Conservation (phyloP, 37 sponge, comb jelly and placozoan genomes). For the Oscarella lobularis region DNA sequence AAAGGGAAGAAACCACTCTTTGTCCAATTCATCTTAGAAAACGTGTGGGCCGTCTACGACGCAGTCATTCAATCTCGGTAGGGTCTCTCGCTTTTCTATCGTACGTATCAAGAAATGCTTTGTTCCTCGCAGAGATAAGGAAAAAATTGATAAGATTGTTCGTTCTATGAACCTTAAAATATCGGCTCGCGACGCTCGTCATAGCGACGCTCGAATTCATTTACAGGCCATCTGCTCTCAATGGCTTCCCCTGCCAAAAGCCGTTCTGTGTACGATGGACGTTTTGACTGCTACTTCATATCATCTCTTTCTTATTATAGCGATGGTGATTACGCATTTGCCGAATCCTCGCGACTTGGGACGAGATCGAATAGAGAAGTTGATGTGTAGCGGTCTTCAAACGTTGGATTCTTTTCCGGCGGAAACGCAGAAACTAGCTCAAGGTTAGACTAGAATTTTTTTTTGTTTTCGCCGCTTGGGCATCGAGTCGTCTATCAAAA, state of each 20-base stretch:
- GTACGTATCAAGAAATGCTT: neutral
- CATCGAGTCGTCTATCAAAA: too few relatives aligned
- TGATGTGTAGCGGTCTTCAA: slow-evolving; percentile 47
- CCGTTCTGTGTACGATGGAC: slow-evolving; percentile 30
- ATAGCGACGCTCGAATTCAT: slow-evolving; percentile 46
- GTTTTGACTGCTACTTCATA: too few relatives aligned
- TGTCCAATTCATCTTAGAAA: slow-evolving; percentile 91
- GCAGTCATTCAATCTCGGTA: slow-evolving; percentile 48
- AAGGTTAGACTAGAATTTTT: too few relatives aligned
- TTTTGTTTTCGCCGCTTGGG: too few relatives aligned
- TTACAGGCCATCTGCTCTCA: slow-evolving; percentile 77
- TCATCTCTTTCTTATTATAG: slow-evolving; percentile 10
- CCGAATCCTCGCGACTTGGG: slow-evolving; percentile 72
- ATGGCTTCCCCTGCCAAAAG: slow-evolving; percentile 85
- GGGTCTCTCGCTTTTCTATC: too few relatives aligned
- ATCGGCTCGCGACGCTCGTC: slow-evolving; percentile 55
- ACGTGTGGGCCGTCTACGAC: slow-evolving; percentile 92
- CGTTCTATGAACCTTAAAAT: slow-evolving; percentile 58
- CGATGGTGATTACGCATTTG: slow-evolving; percentile 59
- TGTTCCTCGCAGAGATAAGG: slow-evolving; percentile 46
- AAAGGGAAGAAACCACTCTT: slow-evolving; percentile 97
- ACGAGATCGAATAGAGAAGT: slow-evolving; percentile 56
- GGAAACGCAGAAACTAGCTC: slow-evolving; percentile 47
- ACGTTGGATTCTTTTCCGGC: slow-evolving; percentile 57
- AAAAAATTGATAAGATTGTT: slow-evolving; percentile 77